Evolutionary conservation across 2,113 vertebrate genomes (phyloP).

Genomic region (Heterochromis multidens): DNA sequence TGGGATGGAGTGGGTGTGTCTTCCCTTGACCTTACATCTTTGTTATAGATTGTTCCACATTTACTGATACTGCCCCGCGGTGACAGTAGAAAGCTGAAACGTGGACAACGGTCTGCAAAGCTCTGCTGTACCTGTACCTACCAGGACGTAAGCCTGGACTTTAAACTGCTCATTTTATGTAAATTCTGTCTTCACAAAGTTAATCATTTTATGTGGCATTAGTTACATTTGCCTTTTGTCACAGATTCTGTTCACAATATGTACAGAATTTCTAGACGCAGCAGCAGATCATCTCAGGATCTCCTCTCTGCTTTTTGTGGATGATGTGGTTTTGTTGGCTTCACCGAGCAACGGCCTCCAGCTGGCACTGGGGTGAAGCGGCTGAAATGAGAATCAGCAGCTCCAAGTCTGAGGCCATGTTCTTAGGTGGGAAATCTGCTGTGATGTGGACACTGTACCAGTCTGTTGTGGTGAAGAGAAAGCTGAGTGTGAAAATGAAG

Average conservation of each 20-base stretch:
- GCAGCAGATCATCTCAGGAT: background rate
- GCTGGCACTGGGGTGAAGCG: background rate
- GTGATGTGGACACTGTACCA: too few relatives aligned
- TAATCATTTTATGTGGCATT: background rate
- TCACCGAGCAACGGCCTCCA: background rate
- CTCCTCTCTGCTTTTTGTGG: background rate
- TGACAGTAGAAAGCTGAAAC: fast-evolving
- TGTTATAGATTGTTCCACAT: too few relatives aligned
- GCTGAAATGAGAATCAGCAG: too few relatives aligned
- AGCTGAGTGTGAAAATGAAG: background rate
- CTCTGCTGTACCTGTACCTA: background rate
- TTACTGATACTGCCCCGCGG: background rate
- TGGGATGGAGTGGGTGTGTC: too few relatives aligned
- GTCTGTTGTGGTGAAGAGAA: background rate
- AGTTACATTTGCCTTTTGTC: background rate
- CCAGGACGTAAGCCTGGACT: fast-evolving
- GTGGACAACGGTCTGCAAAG: background rate
- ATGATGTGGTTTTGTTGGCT: too few relatives aligned
- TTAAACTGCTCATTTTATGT: background rate
- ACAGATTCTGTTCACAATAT: background rate
- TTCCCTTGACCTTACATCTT: too few relatives aligned
- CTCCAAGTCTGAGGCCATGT: background rate
- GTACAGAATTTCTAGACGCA: too few relatives aligned
- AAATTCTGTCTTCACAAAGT: background rate
- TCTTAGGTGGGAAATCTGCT: background rate